Percentiles rank a stretch among this genome's conserved stretches.
phyloP scores from a whole-genome alignment of 2,888 invertebrate genomes.

The Drosophila gaucha region DNA sequence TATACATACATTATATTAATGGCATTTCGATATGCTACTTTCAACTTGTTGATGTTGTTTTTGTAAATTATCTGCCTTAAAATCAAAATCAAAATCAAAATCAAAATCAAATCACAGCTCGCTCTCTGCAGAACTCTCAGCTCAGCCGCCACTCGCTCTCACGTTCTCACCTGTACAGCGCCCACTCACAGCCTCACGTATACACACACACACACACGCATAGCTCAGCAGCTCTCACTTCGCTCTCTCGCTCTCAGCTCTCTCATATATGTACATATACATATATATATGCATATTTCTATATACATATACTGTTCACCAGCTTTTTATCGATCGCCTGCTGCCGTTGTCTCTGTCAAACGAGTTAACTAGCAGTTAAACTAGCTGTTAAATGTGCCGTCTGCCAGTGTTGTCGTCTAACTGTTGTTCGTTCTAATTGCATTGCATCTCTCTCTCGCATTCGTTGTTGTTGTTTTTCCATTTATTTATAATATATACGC shows the following conservation, averaged over 20 bases:
- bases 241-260: not conserved
- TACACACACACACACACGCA: not conserved
- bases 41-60: slow-evolving; percentile 78
- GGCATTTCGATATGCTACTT: slow-evolving; percentile 58
- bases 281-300: slow-evolving; percentile 3
- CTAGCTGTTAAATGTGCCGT: slow-evolving; percentile 43
- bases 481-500: slow-evolving; percentile 25
- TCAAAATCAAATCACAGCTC: slow-evolving; percentile 33
- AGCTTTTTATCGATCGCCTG: slow-evolving; percentile 38
- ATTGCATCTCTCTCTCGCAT: slow-evolving; percentile 57
- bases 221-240: not conserved
- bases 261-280: slow-evolving; percentile 1
- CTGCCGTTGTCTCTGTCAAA: slow-evolving; percentile 23
- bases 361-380: slow-evolving; percentile 7
- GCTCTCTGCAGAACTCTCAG: slow-evolving; percentile 31
- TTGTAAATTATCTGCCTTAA: slow-evolving; percentile 83
- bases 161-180: slow-evolving; percentile 26
- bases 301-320: slow-evolving; percentile 2
- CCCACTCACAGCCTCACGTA: slow-evolving; percentile 4
- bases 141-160: slow-evolving; percentile 23
- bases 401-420: slow-evolving; percentile 68
- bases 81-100: slow-evolving; percentile 17
- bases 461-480: slow-evolving; percentile 73
- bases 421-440: slow-evolving; percentile 69
- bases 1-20: slow-evolving; percentile 45